Evolutionary conservation across 2,797 vertebrate genomes (phyloP), one percentile per base, ranked within the genome.

Genomic region (Prionace glauca): DNA sequence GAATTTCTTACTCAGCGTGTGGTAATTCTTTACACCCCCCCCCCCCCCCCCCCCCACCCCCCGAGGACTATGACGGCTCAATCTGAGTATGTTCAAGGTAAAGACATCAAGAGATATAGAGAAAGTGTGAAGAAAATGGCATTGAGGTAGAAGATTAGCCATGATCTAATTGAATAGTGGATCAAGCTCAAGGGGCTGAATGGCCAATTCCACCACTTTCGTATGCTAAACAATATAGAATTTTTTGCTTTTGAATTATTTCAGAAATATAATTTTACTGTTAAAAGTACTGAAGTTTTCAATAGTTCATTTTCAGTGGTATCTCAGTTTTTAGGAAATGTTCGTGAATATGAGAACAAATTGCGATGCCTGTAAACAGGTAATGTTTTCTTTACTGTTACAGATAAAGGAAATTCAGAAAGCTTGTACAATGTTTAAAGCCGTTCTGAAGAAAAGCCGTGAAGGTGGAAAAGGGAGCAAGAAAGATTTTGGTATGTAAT

Each of bases 401-500:
- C 98, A 97, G 97, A 97, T 97, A 97, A 96, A 95, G 90, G 96
- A 97, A 96, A 95, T 97, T 97, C 97, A 96, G 96, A 97, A 96
- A 96, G 97, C 96, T 96, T 96, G 94, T 96, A 97, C 97, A 97
- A 99, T 99, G 99, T 98, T 99, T 97, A 99, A 99, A 97, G 98
- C 99, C 4, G 99, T 99, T 97, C 97, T 99, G 96, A 99, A 99
- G 97, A 99, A 99, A 98, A 99, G 98, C 97, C 98, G 99, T 97
- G 99, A 99, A 96, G 98, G 98, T 96, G 98, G 98, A 96, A 99
- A 99, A 96, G 98, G 98, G 96, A 98, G 96, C 98, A 99, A 98
- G 97, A 99, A 98, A 96, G 98, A 99, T 95, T 95, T 98, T 97
- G 98, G 99, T 99, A 98, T 96, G 98, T 97, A 36, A 90, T 95